phyloP scores from a whole-genome alignment of 2,888 invertebrate species.

The Eristalinus aeneus region DNA sequence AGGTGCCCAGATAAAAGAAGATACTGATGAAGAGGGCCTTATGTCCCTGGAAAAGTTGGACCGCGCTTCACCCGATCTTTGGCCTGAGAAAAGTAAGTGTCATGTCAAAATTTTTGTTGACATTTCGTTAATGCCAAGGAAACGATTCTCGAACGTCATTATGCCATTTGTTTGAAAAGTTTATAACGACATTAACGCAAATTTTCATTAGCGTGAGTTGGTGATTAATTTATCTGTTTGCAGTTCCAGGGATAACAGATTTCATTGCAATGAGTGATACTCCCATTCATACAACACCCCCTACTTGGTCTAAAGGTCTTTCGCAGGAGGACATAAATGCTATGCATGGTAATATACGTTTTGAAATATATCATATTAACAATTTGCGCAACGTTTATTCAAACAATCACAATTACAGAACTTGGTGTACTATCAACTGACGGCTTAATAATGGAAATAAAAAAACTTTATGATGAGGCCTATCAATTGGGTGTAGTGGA shows the following conservation, averaged over 20 bases:
- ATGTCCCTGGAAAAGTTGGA: conserved; percentile 95
- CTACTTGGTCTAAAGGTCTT: conserved; percentile 86
- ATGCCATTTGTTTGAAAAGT: conserved; percentile 25
- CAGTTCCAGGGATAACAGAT: conserved; percentile 95
- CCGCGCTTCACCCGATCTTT: conserved; percentile 96
- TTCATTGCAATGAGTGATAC: conserved; percentile 87
- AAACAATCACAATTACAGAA: conserved; percentile 83
- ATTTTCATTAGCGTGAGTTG: neutral
- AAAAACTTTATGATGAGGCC: conserved; percentile 95
- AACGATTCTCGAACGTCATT: conserved; percentile 52
- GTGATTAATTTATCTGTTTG: conserved; percentile 69
- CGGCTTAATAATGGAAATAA: conserved; percentile 94
- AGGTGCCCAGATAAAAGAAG: conserved; percentile 48
- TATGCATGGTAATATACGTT: conserved; percentile 85
- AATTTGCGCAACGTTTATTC: too few relatives aligned
- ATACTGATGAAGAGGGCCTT: conserved; percentile 85
- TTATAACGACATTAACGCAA: conserved; percentile 29
- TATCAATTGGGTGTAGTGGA: conserved; percentile 97
- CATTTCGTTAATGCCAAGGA: conserved; percentile 20
- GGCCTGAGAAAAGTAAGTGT: conserved; percentile 97
- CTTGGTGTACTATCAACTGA: conserved; percentile 88
- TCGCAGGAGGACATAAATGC: conserved; percentile 88
- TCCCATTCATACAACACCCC: conserved; percentile 81
- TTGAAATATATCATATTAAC: too few relatives aligned
- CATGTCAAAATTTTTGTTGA: conserved; percentile 33